Base-by-base conservation (phyloP, 1,140 invertebrate genomes). In the Bombus fervidus region DNA sequence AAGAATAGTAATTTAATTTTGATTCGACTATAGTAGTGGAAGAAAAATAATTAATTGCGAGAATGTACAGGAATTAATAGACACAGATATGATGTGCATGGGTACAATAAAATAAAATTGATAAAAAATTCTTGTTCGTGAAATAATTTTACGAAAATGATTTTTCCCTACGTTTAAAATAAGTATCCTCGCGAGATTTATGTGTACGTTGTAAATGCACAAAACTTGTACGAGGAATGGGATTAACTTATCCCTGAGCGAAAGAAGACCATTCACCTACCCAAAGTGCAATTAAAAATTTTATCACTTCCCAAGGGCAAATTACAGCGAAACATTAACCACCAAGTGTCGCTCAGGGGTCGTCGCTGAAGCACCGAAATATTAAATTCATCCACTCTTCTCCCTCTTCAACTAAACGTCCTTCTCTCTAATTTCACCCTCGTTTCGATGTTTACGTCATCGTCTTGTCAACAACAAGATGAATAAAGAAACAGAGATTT, bases 221-320 rank as follows among this genome's bases (percentile, higher is more conserved):
- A 66, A 66, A 31, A 31, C 31, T 66, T 15, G 6, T 34, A 31
- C 8, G n/a, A 37, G 34, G 18, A 68, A 13, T 5, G 34, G 9
- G 3, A 68, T n/a, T 15, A 31, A 53, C 47, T 53, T 31, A 31
- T 53, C n/a, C n/a, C 64, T 31, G n/a, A 31, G 2, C n/a, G 43
- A 69, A 37, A 28, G 66, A 10, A 57, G 34, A 18, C 28, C 31
- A 28, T 53, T 80, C 43, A n/a, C 39, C 43, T 9, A 5, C 15
- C 22, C 43, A 34, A 47, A 25, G 25, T 31, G 34, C 28, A 59
- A 81, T 72, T 81, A 81, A 81, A 81, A 81, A 59, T 72, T 59
- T 81, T 41, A 72, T 73, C 47, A 41, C 47, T 34, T 37, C 18
- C 39, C 9, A 10, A 22, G 12, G 37, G 22, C 37, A 41, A 72